Evolutionary conservation across 2,888 invertebrate species (phyloP), one percentile per base, ranked within the genome.

Genomic region (Ormyrus thymus): DNA sequence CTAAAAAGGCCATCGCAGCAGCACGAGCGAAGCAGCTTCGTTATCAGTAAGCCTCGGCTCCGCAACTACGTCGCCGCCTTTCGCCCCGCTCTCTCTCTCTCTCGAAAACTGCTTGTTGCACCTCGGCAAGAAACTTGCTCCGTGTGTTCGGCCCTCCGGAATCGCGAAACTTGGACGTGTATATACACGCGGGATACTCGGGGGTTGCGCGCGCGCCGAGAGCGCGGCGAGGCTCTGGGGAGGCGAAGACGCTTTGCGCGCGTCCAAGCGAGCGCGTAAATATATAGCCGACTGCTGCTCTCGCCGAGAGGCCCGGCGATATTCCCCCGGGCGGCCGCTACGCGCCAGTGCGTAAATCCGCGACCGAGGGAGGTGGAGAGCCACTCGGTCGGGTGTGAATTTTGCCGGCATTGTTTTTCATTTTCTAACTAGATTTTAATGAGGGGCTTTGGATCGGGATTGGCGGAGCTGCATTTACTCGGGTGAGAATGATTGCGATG

Each of bases 301-400:
- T 29, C 29, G 29, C 46, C 13, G 64, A 53, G 56, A 73, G 29
- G 29, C 29, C 29, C 29, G 29, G 29, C 29, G 29, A 29, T 29
- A 56, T 73, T 61, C 71, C 61, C 71, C 56, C 56, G 29, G 50
- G 51, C 61, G 51, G 61, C 71, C 29, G 61, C 29, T 29, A 51
- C n/a, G 61, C 61, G 51, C 59, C 45, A 43, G 50, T 61, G 51
- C 71, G 50, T 46, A 71, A 59, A 51, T 61, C 71, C 61, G 51
- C 13, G 8, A 50, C 9, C 61, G 50, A 58, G 59, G 70, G 50
- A 84, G 84, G 82, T 85, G 83, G 82, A 82, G 84, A 84, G 84
- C 83, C 84, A 76, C 59, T 76, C 45, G 61, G 11, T n/a, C 61
- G n/a, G 43, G 9, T 45, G 61, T 61, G 29, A 61, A 61, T 61